These are phyloP conservation scores for Spilarctia lutea DNA, from an alignment of 2,888 invertebrate species.

Conservation along the genomic window DNA sequence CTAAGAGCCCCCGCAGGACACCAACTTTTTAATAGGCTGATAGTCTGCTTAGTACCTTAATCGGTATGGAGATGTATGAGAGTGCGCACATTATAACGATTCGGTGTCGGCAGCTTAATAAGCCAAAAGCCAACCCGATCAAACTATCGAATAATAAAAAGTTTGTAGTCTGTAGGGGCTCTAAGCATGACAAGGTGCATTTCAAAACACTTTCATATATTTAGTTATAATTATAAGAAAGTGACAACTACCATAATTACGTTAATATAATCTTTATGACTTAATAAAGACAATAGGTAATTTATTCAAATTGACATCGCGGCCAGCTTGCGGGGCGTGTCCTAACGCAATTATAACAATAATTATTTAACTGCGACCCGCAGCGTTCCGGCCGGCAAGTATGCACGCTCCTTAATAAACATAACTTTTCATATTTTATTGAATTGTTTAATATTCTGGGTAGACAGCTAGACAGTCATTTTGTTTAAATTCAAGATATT, in stretches of 20 bases:
- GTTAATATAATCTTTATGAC: slow-evolving; percentile 23
- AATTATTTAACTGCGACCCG: slow-evolving; percentile 44
- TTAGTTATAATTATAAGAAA: neutral
- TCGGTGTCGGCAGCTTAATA: too few species aligned
- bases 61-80: too few species aligned
- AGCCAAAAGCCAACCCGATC: too few species aligned
- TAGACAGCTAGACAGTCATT: neutral
- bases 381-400: slow-evolving; percentile 26
- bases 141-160: too few species aligned
- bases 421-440: slow-evolving; percentile 4
- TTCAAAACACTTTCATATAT: neutral
- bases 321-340: slow-evolving; percentile 43
- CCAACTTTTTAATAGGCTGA: too few species aligned
- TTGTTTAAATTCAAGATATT: neutral
- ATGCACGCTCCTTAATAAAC: slow-evolving; percentile 24
- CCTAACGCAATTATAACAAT: slow-evolving; percentile 41
- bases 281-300: slow-evolving; percentile 39
- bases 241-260: slow-evolving; percentile 22
- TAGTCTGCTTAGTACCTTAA: too few species aligned
- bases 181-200: neutral
- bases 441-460: slow-evolving; percentile 4
- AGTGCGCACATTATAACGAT: too few species aligned
- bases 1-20: too few species aligned
- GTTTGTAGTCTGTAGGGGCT: too few species aligned
- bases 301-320: slow-evolving; percentile 39